phyloP scores from a whole-genome alignment of 53 echinoderm and acorn worm genomes.

The Paracentrotus lividus region DNA sequence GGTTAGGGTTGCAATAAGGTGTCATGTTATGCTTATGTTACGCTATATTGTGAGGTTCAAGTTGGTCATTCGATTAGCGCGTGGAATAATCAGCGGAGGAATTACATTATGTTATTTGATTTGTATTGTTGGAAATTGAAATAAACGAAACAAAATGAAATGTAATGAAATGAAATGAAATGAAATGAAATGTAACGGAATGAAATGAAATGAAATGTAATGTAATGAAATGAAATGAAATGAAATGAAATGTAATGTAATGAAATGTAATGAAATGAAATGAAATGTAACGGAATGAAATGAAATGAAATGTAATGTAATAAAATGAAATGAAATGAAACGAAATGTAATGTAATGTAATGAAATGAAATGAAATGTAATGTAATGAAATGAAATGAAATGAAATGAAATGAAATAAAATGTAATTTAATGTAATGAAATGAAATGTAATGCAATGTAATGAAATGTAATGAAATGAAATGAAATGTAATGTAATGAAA shows the following conservation, averaged over 20 bases:
- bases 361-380: not conserved
- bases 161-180: slow-evolving; percentile 4
- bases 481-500: too few relatives aligned
- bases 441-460: too few relatives aligned
- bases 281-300: slow-evolving; percentile 27
- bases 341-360: not conserved
- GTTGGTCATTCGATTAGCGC: too few relatives aligned
- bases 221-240: slow-evolving; percentile 37
- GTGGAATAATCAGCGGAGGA: too few relatives aligned
- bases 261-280: slow-evolving; percentile 28
- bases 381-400: not conserved
- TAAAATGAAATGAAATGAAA: not conserved
- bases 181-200: slow-evolving; percentile 12
- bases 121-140: too few relatives aligned
- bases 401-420: too few relatives aligned
- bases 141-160: not conserved
- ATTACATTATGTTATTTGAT: too few relatives aligned
- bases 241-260: slow-evolving; percentile 31
- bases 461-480: too few relatives aligned
- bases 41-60: too few relatives aligned
- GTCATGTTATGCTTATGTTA: too few relatives aligned
- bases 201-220: slow-evolving; percentile 28
- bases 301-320: not conserved
- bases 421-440: too few relatives aligned
- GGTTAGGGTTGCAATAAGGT: too few relatives aligned